Percentiles rank a stretch among this genome's conserved stretches.
phyloP scores from a whole-genome alignment of 2,113 vertebrate genomes.

The Acanthisitta chloris region DNA sequence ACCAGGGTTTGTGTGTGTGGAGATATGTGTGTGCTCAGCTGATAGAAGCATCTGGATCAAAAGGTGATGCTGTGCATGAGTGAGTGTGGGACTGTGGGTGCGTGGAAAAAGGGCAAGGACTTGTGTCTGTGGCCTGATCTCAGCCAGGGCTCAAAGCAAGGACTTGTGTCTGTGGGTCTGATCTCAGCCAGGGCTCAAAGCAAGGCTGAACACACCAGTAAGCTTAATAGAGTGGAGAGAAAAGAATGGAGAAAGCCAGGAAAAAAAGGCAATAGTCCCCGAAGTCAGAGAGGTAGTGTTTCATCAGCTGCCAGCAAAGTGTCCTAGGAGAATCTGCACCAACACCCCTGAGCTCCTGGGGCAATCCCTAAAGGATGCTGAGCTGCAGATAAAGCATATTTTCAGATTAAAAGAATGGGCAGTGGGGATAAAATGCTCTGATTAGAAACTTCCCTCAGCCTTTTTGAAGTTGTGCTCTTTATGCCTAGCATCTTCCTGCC shows the following conservation, averaged over 20 bases:
- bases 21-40: neutral
- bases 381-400: neutral
- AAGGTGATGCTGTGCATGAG: neutral
- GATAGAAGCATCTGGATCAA: fast-evolving
- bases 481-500: neutral
- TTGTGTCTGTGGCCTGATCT: neutral
- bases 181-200: neutral
- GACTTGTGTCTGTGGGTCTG: neutral
- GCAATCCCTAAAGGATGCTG: neutral
- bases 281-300: neutral
- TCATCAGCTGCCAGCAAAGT: neutral
- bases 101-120: neutral
- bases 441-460: neutral
- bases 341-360: neutral
- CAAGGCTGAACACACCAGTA: neutral
- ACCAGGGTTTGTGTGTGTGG: neutral
- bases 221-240: neutral
- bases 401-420: neutral
- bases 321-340: neutral
- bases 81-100: neutral
- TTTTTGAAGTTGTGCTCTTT: neutral
- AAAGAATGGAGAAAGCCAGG: neutral
- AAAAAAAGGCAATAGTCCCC: neutral
- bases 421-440: neutral
- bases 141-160: neutral